A percentile compares a stretch with the other conserved stretches of the same genome.
Evolutionary conservation across 2,888 invertebrate species (phyloP).

Genomic region (Cryptocheilus praepositus): DNA sequence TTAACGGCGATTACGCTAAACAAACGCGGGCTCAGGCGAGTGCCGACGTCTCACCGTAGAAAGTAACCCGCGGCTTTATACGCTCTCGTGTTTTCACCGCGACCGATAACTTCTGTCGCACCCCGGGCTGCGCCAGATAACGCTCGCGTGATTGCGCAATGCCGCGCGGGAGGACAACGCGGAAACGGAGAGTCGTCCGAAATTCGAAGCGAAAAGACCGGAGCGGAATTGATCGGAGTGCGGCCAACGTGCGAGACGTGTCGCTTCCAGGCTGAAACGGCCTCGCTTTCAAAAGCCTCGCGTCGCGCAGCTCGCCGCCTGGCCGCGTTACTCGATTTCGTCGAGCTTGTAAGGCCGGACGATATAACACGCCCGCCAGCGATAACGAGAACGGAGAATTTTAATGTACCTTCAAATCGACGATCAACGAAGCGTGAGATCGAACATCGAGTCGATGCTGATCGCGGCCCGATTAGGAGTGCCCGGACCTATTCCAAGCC

Average conservation of each 20-base stretch:
- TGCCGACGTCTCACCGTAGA: slow-evolving; percentile 29
- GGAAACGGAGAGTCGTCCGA: not conserved
- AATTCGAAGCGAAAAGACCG: not conserved
- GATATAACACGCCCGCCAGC: slow-evolving; percentile 43
- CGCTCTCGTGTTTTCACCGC: slow-evolving; percentile 21
- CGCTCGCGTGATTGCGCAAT: not conserved
- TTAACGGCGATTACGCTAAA: slow-evolving; percentile 28
- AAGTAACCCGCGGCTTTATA: slow-evolving; percentile 31
- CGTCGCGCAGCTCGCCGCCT: not conserved
- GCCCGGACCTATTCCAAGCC: too few species aligned
- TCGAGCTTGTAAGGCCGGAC: slow-evolving; percentile 36
- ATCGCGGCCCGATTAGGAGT: slow-evolving; percentile 46
- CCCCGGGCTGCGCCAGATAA: not conserved
- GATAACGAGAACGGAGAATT: slow-evolving; percentile 45
- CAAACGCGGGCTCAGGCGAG: slow-evolving; percentile 17
- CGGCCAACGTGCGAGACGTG: too few species aligned
- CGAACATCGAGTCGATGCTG: slow-evolving; percentile 49
- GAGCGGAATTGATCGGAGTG: too few species aligned
- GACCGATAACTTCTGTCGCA: slow-evolving; percentile 13
- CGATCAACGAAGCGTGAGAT: slow-evolving; percentile 53
- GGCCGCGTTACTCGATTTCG: slow-evolving; percentile 49
- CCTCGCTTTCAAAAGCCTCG: not conserved
- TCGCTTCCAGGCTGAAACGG: not conserved
- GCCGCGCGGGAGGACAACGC: not conserved
- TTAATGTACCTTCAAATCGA: slow-evolving; percentile 41